Conservation (phyloP, 1,140 invertebrate genomes). For the Caerostris extrusa region DNA sequence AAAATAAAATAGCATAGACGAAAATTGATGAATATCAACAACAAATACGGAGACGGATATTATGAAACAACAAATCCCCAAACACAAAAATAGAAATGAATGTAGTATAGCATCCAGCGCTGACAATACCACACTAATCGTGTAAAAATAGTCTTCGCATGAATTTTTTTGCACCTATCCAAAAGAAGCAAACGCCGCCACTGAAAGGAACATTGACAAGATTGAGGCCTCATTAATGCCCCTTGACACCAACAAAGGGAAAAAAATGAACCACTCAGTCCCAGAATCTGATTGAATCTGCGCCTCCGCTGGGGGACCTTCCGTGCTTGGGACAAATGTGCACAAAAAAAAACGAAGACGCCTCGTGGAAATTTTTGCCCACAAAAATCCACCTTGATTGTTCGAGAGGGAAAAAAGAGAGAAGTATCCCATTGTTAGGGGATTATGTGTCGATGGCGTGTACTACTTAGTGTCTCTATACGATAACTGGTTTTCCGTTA, state of each 20-base stretch:
- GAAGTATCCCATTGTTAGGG: conserved; percentile 10
- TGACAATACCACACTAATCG: background rate
- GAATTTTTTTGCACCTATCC: background rate
- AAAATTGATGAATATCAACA: no score
- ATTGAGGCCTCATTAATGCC: background rate
- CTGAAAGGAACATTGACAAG: background rate
- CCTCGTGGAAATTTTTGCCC: conserved; percentile 5
- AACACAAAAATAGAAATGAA: background rate
- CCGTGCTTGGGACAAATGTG: background rate
- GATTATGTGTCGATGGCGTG: conserved; percentile 7
- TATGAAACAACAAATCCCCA: background rate
- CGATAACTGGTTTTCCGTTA: background rate
- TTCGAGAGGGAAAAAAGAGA: background rate
- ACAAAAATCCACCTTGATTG: conserved; percentile 31
- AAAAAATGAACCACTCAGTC: conserved; percentile 35
- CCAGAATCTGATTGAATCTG: conserved; percentile 51
- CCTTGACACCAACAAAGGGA: background rate
- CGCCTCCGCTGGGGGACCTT: background rate
- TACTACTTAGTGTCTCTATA: background rate
- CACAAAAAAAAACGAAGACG: background rate
- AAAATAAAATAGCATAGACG: no score
- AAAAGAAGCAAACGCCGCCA: background rate
- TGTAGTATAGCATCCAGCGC: background rate
- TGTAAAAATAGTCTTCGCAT: background rate
- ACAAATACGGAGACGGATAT: no score